phyloP scores from a whole-genome alignment of 2,113 vertebrate genomes.

The Ifrita kowaldi region DNA sequence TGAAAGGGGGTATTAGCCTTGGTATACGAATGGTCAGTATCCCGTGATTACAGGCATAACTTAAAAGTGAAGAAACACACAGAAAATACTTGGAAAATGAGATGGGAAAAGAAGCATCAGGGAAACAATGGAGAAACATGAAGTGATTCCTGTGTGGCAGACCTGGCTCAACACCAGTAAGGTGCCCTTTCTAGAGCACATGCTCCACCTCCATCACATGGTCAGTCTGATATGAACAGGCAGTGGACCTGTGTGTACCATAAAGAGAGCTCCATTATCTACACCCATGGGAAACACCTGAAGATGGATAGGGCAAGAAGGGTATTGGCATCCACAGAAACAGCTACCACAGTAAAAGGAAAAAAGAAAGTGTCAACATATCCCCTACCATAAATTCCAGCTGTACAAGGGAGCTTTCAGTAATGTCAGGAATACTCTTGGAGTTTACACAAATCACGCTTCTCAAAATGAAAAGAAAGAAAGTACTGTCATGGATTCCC shows the following conservation, averaged over 20 bases:
- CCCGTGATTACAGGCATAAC: neutral
- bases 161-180: neutral
- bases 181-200: fast-evolving
- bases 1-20: neutral
- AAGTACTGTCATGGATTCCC: neutral
- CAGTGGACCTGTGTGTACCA: neutral
- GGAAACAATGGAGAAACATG: neutral
- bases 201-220: neutral
- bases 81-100: neutral
- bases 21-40: neutral
- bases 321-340: neutral
- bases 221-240: neutral
- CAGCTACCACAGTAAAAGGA: neutral
- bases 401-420: neutral
- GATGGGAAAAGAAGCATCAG: neutral
- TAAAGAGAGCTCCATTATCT: neutral
- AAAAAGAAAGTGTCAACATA: neutral
- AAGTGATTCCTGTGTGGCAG: neutral
- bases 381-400: neutral
- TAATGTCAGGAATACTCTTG: neutral
- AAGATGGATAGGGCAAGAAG: neutral
- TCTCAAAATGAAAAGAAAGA: neutral
- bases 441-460: neutral
- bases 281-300: neutral
- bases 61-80: neutral